Conservation (phyloP, 64 coral and sea anemone species). For the Pocillopora damicornis region DNA sequence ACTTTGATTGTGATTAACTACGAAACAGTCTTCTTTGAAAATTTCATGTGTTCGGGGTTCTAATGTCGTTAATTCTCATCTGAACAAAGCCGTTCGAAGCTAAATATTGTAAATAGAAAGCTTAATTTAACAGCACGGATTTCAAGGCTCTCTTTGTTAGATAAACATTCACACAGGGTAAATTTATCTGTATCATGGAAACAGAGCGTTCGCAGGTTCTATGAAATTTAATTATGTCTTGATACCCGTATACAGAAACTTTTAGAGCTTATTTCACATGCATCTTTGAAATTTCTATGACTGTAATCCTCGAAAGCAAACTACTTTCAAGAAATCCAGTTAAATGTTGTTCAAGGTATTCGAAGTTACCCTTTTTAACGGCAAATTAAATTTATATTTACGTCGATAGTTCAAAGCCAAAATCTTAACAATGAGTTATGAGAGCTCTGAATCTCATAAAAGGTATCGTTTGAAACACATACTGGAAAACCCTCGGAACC, state of each 20-base stretch:
- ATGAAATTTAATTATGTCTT: slow-evolving; percentile 17
- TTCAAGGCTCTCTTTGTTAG: background rate
- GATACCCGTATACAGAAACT: background rate
- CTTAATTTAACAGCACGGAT: background rate
- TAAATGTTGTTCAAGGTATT: background rate
- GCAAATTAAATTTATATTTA: too few species aligned
- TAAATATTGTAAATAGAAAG: background rate
- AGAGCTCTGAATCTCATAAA: too few species aligned
- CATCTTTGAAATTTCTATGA: background rate
- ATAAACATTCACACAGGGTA: background rate
- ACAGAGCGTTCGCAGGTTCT: background rate
- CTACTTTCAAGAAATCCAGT: background rate
- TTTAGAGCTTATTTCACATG: background rate
- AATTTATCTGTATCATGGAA: background rate
- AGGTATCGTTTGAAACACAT: too few species aligned
- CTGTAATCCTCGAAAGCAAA: background rate
- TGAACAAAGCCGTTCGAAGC: too few species aligned
- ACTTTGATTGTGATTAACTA: background rate
- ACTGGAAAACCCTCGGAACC: too few species aligned
- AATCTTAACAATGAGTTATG: too few species aligned
- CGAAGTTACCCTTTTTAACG: too few species aligned
- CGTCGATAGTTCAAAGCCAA: too few species aligned
- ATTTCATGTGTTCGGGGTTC: background rate
- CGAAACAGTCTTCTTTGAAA: background rate
- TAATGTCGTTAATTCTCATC: too few species aligned